Evolutionary conservation across 2,113 vertebrate species (phyloP).

Genomic region (Pyxicephalus adspersus): DNA sequence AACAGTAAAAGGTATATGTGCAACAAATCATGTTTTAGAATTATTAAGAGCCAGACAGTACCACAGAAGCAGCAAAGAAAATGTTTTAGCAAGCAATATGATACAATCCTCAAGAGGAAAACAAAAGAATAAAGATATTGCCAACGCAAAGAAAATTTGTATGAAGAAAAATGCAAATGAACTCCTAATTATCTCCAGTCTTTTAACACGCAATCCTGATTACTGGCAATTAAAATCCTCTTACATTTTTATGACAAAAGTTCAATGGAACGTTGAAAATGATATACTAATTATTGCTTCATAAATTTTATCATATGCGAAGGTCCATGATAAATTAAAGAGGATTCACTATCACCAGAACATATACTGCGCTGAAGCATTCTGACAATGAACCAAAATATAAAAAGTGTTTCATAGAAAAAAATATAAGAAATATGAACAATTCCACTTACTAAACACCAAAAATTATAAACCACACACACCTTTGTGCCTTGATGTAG

Average conservation of each 20-base stretch:
- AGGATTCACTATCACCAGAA: background rate
- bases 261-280: slow-evolving; percentile 80
- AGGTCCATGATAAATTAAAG: slow-evolving; percentile 49
- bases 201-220: slow-evolving; percentile 86
- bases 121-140: slow-evolving; percentile 74
- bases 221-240: slow-evolving; percentile 91
- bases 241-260: slow-evolving; percentile 87
- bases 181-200: slow-evolving; percentile 86
- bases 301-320: slow-evolving; percentile 66
- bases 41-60: background rate
- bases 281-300: slow-evolving; percentile 79
- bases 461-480: too few relatives aligned
- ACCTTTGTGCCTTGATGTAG: too few relatives aligned
- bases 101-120: slow-evolving; percentile 77
- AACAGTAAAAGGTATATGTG: too few relatives aligned
- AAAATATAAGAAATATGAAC: too few relatives aligned
- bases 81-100: slow-evolving; percentile 73
- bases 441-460: too few relatives aligned
- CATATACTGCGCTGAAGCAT: background rate
- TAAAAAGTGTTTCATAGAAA: too few relatives aligned
- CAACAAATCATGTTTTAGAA: too few relatives aligned
- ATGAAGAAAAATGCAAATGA: slow-evolving; percentile 86
- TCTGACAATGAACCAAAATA: background rate
- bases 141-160: slow-evolving; percentile 77
- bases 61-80: slow-evolving; percentile 52